These are phyloP conservation scores for Columbina picui DNA, from an alignment of 2,113 vertebrate genomes.

Conservation along the genomic window DNA sequence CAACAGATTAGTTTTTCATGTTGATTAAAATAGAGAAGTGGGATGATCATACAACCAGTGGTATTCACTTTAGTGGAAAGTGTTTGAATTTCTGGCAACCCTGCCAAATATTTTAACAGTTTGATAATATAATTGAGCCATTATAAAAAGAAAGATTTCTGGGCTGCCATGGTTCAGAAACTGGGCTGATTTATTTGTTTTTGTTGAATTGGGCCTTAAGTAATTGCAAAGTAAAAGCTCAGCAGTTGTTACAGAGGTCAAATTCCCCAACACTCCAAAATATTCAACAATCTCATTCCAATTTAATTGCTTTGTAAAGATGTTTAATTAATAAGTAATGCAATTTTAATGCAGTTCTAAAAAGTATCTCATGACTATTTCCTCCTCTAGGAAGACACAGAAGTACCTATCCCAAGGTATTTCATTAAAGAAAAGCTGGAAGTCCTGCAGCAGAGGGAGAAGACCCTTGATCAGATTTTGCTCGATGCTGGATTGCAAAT, in stretches of 20 bases:
- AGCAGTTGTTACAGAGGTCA: slow-evolving; percentile 39
- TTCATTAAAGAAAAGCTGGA: slow-evolving; percentile 84
- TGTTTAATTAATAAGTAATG: background rate
- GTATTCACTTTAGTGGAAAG: background rate
- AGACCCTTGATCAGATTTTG: slow-evolving; percentile 77
- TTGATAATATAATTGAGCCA: slow-evolving; percentile 51
- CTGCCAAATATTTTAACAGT: slow-evolving; percentile 49
- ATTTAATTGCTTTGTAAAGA: background rate
- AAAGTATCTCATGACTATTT: background rate
- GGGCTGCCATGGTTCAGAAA: background rate
- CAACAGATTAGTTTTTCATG: background rate
- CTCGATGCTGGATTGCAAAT: slow-evolving; percentile 28
- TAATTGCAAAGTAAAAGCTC: slow-evolving; percentile 26
- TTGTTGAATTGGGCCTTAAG: slow-evolving; percentile 38
- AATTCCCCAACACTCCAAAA: background rate
- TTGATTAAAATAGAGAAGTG: background rate
- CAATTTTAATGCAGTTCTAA: background rate
- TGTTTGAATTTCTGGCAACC: background rate
- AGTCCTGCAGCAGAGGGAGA: slow-evolving; percentile 77
- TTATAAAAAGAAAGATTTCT: slow-evolving; percentile 37
- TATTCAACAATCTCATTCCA: background rate
- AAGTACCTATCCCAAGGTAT: slow-evolving; percentile 86
- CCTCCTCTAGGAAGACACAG: slow-evolving; percentile 78
- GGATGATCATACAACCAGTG: background rate
- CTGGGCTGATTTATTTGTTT: slow-evolving; percentile 54